phyloP scores from a whole-genome alignment of 2,113 vertebrate species.

The Grantiella picta region DNA sequence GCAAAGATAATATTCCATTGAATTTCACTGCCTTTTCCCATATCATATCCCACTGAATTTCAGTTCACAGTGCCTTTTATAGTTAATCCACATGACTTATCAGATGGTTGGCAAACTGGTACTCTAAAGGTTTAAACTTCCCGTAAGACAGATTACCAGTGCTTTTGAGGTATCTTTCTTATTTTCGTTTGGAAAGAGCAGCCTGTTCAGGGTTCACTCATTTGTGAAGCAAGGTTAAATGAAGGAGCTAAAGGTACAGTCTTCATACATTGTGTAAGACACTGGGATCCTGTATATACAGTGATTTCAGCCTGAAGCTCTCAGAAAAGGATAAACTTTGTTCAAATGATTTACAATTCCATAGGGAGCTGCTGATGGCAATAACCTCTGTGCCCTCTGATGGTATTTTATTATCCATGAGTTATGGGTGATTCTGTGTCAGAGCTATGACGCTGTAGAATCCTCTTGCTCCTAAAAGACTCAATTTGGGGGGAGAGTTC shows the following conservation, averaged over 20 bases:
- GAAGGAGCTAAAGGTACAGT: background rate
- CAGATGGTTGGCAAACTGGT: background rate
- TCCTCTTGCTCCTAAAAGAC: constrained; percentile 9
- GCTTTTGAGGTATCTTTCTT: constrained; percentile 4
- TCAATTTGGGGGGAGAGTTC: background rate
- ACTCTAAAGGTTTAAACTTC: background rate
- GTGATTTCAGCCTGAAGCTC: constrained; percentile 4
- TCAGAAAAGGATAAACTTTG: background rate
- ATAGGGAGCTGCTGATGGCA: constrained; percentile 9
- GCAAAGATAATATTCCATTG: background rate
- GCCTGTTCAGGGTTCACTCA: background rate
- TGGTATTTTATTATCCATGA: constrained; percentile 36
- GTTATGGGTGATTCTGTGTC: constrained; percentile 12
- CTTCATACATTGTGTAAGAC: background rate
- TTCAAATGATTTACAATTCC: constrained; percentile 29
- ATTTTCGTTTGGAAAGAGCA: background rate
- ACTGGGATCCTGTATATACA: background rate
- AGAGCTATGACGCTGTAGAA: background rate
- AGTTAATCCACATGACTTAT: background rate
- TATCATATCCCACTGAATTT: background rate
- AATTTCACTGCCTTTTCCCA: background rate
- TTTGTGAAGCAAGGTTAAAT: constrained; percentile 30
- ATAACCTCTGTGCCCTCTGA: constrained; percentile 9
- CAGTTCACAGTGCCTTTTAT: background rate
- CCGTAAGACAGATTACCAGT: background rate